phyloP scores from a whole-genome alignment of 1,140 invertebrate genomes.

The Saxidomus purpurata region DNA sequence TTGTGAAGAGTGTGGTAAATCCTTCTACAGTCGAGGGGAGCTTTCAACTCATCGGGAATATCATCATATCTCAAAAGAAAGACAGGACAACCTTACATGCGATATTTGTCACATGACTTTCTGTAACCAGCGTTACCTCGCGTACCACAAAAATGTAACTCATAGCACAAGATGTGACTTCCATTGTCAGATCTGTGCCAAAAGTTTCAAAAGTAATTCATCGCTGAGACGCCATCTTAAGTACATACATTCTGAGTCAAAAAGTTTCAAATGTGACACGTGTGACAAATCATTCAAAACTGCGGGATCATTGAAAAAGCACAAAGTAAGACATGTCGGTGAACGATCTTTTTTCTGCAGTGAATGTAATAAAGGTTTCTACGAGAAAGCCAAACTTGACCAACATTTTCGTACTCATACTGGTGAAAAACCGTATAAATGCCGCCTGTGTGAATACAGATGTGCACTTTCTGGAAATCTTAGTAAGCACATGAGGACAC shows the following conservation, averaged over 20 bases:
- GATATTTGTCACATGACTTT: conserved; percentile 8
- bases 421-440: conserved; percentile 43
- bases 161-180: conserved; percentile 26
- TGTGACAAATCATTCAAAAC: conserved; percentile 54
- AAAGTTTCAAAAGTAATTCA: conserved; percentile 41
- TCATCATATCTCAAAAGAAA: conserved; percentile 5
- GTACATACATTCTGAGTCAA: conserved; percentile 15
- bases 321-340: conserved; percentile 3
- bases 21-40: conserved; percentile 31
- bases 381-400: conserved; percentile 17
- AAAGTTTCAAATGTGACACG: not conserved
- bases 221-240: conserved; percentile 30
- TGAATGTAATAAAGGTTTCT: conserved; percentile 50
- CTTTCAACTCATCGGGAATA: conserved; percentile 17
- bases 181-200: not conserved
- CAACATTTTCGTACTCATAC: conserved; percentile 40
- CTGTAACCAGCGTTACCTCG: conserved; percentile 25
- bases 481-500: conserved; percentile 44
- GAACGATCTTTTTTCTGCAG: conserved; percentile 29
- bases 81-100: not conserved
- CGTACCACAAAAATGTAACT: conserved; percentile 34
- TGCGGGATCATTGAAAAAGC: conserved; percentile 23
- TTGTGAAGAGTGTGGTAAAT: conserved; percentile 50
- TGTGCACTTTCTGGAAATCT: conserved; percentile 51
- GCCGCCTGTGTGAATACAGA: conserved; percentile 43